Evolutionary conservation across 2,888 invertebrate genomes (phyloP), one percentile per base, ranked within the genome.

Genomic region (Carabus problematicus): DNA sequence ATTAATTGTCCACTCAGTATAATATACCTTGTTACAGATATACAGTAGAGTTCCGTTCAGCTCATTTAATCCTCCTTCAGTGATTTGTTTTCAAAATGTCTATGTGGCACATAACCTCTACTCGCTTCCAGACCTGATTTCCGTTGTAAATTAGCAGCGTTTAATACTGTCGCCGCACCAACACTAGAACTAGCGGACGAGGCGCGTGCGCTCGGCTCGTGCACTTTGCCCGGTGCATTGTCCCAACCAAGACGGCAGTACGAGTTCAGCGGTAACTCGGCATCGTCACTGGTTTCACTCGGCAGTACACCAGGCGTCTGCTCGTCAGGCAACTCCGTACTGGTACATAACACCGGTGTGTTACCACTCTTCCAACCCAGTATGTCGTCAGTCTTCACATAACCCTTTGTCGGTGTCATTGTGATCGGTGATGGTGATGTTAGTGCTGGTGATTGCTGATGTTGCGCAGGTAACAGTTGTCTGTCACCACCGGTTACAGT

Each of bases 11-110:
- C 29, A 29, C 29, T 29, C 29, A 11, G n/a, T 47, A 7, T 47
- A 9, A 47, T 7, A 47, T 12, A 47, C 16, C 12, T 47, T 47
- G 12, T 47, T 16, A 47, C 47, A 11, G 12, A 1, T 16, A n/a
- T n/a, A 47, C 47, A 47, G 12, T 47, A 47, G 9, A 12, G 45
- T 45, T 45, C n/a, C 49, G 47, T 49, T 45, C 12, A 66, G 45
- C 56, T n/a, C n/a, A 12, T 49, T 76, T 76, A 79, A 70, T 79
- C 79, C 71, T 79, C 79, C 69, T 79, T 79, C 47, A 79, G 71
- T 29, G 77, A 72, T 73, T 79, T 79, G 42, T 73, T 74, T 60
- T 79, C 78, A 70, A 79, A 78, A 64, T 77, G 76, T 72, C 76
- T 76, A 72, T 79, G 80, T 8, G 79, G 77, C 19, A 79, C 76